A percentile compares a stretch with the other conserved stretches of the same genome.
phyloP scores from a whole-genome alignment of 1,140 invertebrate genomes.

The Bactericera cockerelli region DNA sequence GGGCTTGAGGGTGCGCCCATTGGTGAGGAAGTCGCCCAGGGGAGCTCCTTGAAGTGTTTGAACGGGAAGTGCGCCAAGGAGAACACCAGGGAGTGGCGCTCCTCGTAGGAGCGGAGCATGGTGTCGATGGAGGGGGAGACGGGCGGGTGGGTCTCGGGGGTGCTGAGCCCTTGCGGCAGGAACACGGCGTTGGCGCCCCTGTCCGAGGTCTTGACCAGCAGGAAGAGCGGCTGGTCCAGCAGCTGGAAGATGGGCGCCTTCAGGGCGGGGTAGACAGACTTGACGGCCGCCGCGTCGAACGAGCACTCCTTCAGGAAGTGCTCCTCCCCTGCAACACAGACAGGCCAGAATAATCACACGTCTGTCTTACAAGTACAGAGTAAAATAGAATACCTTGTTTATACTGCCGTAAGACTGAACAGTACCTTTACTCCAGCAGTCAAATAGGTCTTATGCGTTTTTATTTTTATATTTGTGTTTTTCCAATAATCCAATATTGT shows the following conservation, averaged over 20 bases:
- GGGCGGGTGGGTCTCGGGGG: background rate
- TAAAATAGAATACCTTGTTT: too few species aligned
- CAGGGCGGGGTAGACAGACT: background rate
- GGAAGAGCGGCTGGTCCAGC: background rate
- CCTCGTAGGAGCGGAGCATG: background rate
- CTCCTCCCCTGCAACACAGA: background rate
- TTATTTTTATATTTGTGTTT: too few species aligned
- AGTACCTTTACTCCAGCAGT: too few species aligned
- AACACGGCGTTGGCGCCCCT: constrained; percentile 4
- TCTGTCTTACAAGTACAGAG: too few species aligned
- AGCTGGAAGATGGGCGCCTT: constrained; percentile 2
- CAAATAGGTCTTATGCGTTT: too few species aligned
- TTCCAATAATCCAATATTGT: too few species aligned
- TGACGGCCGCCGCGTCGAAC: background rate
- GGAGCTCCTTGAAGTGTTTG: constrained; percentile 6
- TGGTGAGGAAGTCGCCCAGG: background rate
- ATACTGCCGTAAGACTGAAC: too few species aligned
- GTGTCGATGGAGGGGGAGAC: background rate
- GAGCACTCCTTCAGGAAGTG: constrained; percentile 3
- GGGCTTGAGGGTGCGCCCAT: background rate
- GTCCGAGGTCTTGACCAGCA: background rate
- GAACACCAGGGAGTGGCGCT: background rate
- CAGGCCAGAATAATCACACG: too few species aligned
- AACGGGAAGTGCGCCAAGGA: constrained; percentile 6
- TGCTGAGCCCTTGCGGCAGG: background rate